Base-by-base conservation (phyloP, 2,113 vertebrate genomes). In the Brienomyrus brachyistius region DNA sequence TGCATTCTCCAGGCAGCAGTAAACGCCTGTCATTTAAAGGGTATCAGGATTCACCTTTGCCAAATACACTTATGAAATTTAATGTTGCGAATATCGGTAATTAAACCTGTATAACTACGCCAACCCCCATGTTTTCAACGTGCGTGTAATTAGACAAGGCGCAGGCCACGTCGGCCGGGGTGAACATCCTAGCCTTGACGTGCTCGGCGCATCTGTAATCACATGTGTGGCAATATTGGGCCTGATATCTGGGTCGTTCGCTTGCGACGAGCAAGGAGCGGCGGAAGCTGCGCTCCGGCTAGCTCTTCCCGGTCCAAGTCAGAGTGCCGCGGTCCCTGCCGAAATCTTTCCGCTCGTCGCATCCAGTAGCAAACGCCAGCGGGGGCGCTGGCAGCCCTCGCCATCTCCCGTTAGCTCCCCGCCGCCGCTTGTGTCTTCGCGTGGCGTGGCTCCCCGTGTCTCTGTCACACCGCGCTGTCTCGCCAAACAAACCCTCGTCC, bases 401-500 rank as follows among this genome's bases (percentile, higher is more conserved):
- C 19, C 83, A 3, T 31, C 74, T 80, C 62, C 62, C 62, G 62
- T 70, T 70, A 70, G 62, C 62, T 70, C 62, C 62, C 62, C 0
- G n/a, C 62, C 43, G 82, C 40, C 8, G 21, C 45, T 48, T 1
- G n/a, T 27, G 84, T 23, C 47, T 43, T 50, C 10, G 43, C n/a
- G 47, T 13, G 45, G 47, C 23, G 23, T 11, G 47, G 56, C 50
- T 90, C 87, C 52, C 51, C 82, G 88, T 82, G 84, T 89, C 92
- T 92, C 88, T 87, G 87, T 91, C 92, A 90, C 89, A 92, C 91
- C 88, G 51, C 52, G 70, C 59, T 35, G 87, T 87, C 89, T 91
- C 85, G 62, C 62, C 89, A 56, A 80, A 23, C 50, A 86, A 94
- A 95, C 95, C 95, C 95, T 77, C 96, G 95, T 97, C 97, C 97